A percentile compares a stretch with the other conserved stretches of the same genome.
phyloP scores from a whole-genome alignment of 2,797 vertebrate genomes.

The Sebastes flavidus region DNA sequence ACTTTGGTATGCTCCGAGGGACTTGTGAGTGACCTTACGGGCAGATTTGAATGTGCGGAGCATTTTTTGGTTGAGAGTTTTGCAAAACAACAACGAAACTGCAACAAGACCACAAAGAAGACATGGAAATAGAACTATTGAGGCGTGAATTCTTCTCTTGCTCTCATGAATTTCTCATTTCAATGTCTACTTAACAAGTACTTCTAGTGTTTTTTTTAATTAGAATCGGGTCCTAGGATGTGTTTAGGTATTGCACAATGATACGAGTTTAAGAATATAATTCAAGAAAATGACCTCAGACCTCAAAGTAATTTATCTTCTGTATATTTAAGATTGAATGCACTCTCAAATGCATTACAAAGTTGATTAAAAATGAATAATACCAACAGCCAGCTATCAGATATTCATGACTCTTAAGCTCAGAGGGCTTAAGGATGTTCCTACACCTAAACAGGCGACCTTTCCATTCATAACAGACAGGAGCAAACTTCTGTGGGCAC shows the following conservation, averaged over 20 bases:
- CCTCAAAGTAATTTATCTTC: not conserved
- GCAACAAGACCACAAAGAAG: not conserved
- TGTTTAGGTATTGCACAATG: not conserved
- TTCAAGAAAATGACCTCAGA: conserved; percentile 17
- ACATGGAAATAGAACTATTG: not conserved
- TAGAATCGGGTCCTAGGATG: not conserved
- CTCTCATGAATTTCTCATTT: not conserved
- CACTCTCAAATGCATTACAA: not conserved
- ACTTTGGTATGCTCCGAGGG: conserved; percentile 36
- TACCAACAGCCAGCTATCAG: not conserved
- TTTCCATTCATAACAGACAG: conserved; percentile 33
- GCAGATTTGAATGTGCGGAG: conserved; percentile 17
- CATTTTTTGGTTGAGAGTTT: conserved; percentile 4
- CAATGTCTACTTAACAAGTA: not conserved
- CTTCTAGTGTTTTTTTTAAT: not conserved
- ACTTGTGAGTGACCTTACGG: conserved; percentile 43
- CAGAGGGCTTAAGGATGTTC: not conserved
- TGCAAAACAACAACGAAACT: not conserved
- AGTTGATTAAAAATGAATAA: conserved; percentile 16
- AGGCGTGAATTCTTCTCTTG: not conserved
- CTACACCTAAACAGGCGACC: not conserved
- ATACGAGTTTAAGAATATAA: not conserved
- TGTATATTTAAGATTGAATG: conserved; percentile 8
- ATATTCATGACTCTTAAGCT: conserved; percentile 5
- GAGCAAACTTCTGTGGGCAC: conserved; percentile 10